phyloP scores from a whole-genome alignment of 2,113 vertebrate genomes.

The Seriola dumerili region DNA sequence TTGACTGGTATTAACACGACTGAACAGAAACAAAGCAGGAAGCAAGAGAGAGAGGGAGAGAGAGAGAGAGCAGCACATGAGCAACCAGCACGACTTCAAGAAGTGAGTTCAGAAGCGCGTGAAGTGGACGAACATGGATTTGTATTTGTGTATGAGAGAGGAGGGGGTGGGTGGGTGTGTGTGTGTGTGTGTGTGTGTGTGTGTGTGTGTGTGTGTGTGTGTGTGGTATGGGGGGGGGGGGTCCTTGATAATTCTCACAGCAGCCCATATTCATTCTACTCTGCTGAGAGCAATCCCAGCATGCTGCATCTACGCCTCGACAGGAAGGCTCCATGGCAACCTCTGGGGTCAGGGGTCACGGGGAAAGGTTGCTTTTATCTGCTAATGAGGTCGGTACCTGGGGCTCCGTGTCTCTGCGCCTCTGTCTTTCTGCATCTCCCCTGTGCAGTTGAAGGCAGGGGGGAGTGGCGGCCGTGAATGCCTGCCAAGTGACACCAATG shows the following conservation, averaged over 20 bases:
- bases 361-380: conserved; percentile 87
- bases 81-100: conserved; percentile 27
- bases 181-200: too few relatives aligned
- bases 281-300: conserved; percentile 76
- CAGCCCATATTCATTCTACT: conserved; percentile 67
- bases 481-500: conserved; percentile 76
- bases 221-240: background rate
- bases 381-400: conserved; percentile 86
- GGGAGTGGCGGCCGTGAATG: conserved; percentile 61
- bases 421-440: conserved; percentile 60
- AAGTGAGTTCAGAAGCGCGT: conserved; percentile 49
- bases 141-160: conserved; percentile 55
- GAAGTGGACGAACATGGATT: conserved; percentile 60
- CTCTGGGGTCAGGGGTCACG: conserved; percentile 76
- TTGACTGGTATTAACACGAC: conserved; percentile 53
- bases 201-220: background rate
- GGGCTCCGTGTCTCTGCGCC: conserved; percentile 72
- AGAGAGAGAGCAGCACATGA: conserved; percentile 33
- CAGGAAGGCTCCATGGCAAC: conserved; percentile 85
- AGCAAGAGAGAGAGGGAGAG: background rate
- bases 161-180: background rate
- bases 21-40: conserved; percentile 64
- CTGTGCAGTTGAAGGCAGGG: conserved; percentile 30
- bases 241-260: conserved; percentile 74
- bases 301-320: conserved; percentile 72